phyloP scores from a whole-genome alignment of 2,888 invertebrate species.

The Scaptomyza caliginosa region DNA sequence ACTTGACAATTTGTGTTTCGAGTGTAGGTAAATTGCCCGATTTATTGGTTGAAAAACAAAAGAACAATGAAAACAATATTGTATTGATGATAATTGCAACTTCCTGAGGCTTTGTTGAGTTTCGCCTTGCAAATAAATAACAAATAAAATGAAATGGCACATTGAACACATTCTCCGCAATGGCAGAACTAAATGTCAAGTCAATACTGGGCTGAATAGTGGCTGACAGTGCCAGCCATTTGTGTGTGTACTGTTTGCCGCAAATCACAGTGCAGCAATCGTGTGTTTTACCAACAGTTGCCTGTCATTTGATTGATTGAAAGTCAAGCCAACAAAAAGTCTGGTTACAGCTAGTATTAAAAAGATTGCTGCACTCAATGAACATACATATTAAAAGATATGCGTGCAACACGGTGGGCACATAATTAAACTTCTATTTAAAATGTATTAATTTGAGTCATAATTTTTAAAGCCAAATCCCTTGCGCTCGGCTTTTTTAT shows the following conservation, averaged over 20 bases:
- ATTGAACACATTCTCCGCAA: not conserved
- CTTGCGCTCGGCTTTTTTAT: conserved; percentile 24
- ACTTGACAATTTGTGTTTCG: not conserved
- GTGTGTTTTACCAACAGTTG: not conserved
- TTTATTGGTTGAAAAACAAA: no score
- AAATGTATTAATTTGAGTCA: conserved; percentile 61
- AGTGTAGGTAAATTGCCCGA: not conserved
- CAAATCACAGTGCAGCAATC: conserved; percentile 53
- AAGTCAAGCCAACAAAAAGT: conserved; percentile 15
- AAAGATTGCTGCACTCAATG: conserved; percentile 1
- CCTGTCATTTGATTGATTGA: conserved; percentile 54
- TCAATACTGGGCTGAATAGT: not conserved
- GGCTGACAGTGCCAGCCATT: not conserved
- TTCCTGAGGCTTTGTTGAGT: not conserved
- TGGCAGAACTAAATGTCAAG: conserved; percentile 1
- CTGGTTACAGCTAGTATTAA: not conserved
- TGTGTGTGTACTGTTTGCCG: conserved; percentile 37
- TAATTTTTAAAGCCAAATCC: conserved; percentile 57
- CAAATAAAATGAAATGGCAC: not conserved
- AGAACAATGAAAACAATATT: not conserved
- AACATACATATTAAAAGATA: not conserved
- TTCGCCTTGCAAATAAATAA: not conserved
- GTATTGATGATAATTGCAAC: not conserved
- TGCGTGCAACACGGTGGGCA: not conserved
- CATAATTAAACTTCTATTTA: conserved; percentile 36